phyloP scores from a whole-genome alignment of 2,113 vertebrate species.

The Solea senegalensis region DNA sequence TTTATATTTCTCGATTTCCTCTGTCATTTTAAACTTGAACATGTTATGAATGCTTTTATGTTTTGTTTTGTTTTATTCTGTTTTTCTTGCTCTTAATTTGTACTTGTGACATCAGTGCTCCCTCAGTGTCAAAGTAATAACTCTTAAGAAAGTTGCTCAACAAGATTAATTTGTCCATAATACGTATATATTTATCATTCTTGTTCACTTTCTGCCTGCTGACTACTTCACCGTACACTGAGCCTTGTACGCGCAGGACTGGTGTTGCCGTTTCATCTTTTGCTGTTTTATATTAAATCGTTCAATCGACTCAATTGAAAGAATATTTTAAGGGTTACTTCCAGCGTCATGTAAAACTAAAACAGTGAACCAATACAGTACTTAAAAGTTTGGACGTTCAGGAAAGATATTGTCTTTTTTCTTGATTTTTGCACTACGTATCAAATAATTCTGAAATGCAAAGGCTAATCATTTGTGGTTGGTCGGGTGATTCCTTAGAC shows the following conservation, averaged over 20 bases:
- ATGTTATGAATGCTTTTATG: conserved; percentile 68
- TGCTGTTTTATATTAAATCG: conserved; percentile 32
- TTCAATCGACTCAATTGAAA: not conserved
- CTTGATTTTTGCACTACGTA: conserved; percentile 64
- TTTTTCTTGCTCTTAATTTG: conserved; percentile 35
- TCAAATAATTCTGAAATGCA: conserved; percentile 38
- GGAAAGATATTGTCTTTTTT: conserved; percentile 25
- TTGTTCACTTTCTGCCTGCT: conserved; percentile 45
- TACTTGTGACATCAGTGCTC: conserved; percentile 72
- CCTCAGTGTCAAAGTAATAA: conserved; percentile 57
- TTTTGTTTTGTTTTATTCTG: conserved; percentile 32
- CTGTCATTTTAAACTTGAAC: conserved; percentile 80
- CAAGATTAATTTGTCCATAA: conserved; percentile 6
- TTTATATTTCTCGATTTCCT: conserved; percentile 71
- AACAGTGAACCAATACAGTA: conserved; percentile 14
- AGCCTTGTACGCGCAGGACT: conserved; percentile 47
- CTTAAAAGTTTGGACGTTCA: conserved; percentile 31
- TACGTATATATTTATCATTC: conserved; percentile 3
- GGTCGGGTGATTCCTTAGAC: conserved; percentile 34
- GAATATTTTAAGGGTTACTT: conserved; percentile 2
- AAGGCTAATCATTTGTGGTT: conserved; percentile 26
- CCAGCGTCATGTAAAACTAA: conserved; percentile 9
- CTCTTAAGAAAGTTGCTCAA: not conserved
- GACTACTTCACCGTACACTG: conserved; percentile 61
- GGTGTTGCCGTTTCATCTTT: conserved; percentile 29